phyloP scores from a whole-genome alignment of 1,140 invertebrate species.

The Listronotus oregonensis region DNA sequence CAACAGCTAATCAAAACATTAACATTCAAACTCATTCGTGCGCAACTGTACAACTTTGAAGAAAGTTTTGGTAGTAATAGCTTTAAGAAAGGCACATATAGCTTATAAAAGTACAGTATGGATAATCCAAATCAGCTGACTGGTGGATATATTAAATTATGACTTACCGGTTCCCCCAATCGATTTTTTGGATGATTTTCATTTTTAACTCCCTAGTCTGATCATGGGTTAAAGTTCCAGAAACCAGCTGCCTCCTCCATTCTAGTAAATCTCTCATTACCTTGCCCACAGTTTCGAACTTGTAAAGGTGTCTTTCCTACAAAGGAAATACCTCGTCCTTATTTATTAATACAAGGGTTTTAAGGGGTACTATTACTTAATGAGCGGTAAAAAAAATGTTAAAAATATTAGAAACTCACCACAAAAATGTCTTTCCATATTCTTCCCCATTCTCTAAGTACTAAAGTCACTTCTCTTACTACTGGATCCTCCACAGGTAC shows the following conservation, averaged over 20 bases:
- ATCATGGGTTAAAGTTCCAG: slow-evolving; percentile 86
- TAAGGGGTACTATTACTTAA: too few species aligned
- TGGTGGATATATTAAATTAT: slow-evolving; percentile 1
- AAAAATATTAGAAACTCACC: slow-evolving; percentile 65
- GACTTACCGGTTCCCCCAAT: slow-evolving; percentile 94
- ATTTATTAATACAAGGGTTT: too few species aligned
- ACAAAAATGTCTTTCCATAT: slow-evolving; percentile 91
- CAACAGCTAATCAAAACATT: too few species aligned
- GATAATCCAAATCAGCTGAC: neutral
- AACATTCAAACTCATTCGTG: too few species aligned
- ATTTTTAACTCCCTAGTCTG: slow-evolving; percentile 84
- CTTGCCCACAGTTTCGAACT: slow-evolving; percentile 79
- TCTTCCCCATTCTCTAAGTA: slow-evolving; percentile 89
- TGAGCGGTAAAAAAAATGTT: too few species aligned
- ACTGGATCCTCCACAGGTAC: slow-evolving; percentile 82
- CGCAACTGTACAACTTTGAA: too few species aligned
- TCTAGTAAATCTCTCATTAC: slow-evolving; percentile 89
- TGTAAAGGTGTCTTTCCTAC: slow-evolving; percentile 80
- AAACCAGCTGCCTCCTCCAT: slow-evolving; percentile 79
- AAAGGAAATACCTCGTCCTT: slow-evolving; percentile 5
- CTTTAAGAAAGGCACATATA: too few species aligned
- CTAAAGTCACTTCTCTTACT: slow-evolving; percentile 87
- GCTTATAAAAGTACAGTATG: too few species aligned
- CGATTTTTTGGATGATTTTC: slow-evolving; percentile 87
- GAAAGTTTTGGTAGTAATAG: too few species aligned